A percentile compares a stretch with the other conserved stretches of the same genome.
These are phyloP conservation scores for Chrysolina oricalcia DNA, from an alignment of 2,888 invertebrate genomes.

Conservation along the genomic window DNA sequence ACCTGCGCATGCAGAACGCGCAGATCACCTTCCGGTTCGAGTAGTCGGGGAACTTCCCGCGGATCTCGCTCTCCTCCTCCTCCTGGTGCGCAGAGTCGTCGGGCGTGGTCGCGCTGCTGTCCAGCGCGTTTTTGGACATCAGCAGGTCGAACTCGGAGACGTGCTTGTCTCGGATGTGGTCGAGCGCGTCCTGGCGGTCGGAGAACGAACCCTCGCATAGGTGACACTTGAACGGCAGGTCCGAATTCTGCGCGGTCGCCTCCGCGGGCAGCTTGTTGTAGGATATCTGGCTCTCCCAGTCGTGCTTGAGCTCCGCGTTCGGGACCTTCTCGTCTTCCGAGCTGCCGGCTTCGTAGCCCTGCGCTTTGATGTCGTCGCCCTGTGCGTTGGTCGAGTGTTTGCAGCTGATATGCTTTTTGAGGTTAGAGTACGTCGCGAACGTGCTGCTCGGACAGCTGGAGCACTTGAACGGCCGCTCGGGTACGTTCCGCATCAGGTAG, in stretches of 20 bases:
- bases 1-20: slow-evolving; percentile 93
- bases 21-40: slow-evolving; percentile 92
- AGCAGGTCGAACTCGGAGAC: slow-evolving; percentile 85
- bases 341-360: slow-evolving; percentile 71
- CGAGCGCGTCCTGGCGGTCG: slow-evolving; percentile 85
- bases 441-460: slow-evolving; percentile 88
- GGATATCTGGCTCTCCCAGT: slow-evolving; percentile 63
- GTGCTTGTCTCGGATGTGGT: slow-evolving; percentile 86
- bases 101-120: slow-evolving; percentile 74
- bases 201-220: slow-evolving; percentile 91
- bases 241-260: slow-evolving; percentile 72
- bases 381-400: slow-evolving; percentile 76
- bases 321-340: slow-evolving; percentile 71
- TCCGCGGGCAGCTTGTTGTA: slow-evolving; percentile 57
- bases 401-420: slow-evolving; percentile 84
- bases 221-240: slow-evolving; percentile 92
- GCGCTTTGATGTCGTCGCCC: slow-evolving; percentile 70
- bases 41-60: slow-evolving; percentile 89
- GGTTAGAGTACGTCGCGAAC: slow-evolving; percentile 85
- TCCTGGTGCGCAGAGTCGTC: slow-evolving; percentile 73
- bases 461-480: slow-evolving; percentile 86
- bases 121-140: slow-evolving; percentile 87
- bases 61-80: slow-evolving; percentile 81
- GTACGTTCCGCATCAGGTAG: slow-evolving; percentile 78
- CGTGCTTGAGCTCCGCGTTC: slow-evolving; percentile 62